Conservation (phyloP, 2,797 vertebrate genomes). For the Eulemur coronatus region DNA sequence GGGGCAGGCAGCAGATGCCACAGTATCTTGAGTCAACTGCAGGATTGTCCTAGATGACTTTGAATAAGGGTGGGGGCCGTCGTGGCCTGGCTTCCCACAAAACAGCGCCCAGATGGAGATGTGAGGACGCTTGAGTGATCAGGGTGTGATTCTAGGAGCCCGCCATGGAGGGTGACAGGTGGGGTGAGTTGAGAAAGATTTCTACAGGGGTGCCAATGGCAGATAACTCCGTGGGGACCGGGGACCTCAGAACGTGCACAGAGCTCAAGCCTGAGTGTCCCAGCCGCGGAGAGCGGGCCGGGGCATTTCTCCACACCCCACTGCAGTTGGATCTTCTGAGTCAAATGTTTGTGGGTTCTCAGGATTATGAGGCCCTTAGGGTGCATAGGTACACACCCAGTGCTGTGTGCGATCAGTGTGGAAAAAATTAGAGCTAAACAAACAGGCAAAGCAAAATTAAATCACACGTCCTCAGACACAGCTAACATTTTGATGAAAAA, state of each 20-base stretch:
- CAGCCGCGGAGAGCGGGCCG: too few relatives aligned
- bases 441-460: not conserved
- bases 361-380: not conserved
- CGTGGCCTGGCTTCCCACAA: not conserved
- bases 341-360: not conserved
- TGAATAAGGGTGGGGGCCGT: not conserved
- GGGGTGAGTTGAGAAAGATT: not conserved
- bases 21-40: too few relatives aligned
- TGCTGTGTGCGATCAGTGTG: not conserved
- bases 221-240: rapidly evolving
- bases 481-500: not conserved
- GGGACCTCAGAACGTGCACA: not conserved
- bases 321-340: not conserved
- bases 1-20: not conserved
- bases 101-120: not conserved
- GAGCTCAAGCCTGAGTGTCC: not conserved
- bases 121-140: not conserved
- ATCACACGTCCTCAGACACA: not conserved
- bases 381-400: rapidly evolving
- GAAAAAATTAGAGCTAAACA: not conserved
- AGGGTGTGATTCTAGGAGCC: not conserved
- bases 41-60: not conserved
- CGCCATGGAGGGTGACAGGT: rapidly evolving
- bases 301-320: too few relatives aligned
- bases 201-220: not conserved